Evolutionary conservation across 2,113 vertebrate species (phyloP).

Genomic region (Hyperopisus bebe): DNA sequence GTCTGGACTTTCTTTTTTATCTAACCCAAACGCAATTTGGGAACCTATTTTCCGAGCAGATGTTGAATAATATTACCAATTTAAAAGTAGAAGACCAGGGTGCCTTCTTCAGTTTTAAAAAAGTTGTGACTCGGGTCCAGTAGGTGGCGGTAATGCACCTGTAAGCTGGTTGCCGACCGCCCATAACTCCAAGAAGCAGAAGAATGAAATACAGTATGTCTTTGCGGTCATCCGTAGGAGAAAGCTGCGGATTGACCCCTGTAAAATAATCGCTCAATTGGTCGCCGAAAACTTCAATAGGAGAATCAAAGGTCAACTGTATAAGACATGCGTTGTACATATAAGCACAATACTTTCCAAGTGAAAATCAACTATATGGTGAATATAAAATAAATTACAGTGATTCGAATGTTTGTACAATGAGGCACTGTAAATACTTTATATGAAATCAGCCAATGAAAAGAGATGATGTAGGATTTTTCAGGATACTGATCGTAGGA

Average conservation of each 20-base stretch:
- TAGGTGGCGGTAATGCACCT: neutral
- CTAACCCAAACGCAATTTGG: neutral
- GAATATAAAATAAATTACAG: neutral
- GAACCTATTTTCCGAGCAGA: neutral
- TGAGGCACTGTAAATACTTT: neutral
- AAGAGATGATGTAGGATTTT: neutral
- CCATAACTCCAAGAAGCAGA: neutral
- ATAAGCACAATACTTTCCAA: neutral
- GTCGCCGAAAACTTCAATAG: neutral
- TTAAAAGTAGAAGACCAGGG: neutral
- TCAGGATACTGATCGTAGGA: neutral
- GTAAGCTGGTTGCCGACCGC: neutral
- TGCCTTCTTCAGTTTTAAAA: neutral
- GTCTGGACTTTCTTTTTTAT: neutral
- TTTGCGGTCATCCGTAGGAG: neutral
- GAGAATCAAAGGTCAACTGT: neutral
- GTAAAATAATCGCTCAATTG: neutral
- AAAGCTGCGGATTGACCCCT: neutral
- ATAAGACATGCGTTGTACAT: neutral
- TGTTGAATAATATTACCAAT: neutral
- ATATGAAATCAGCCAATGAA: neutral
- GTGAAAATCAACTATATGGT: neutral
- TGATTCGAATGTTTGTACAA: neutral
- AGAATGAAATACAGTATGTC: neutral
- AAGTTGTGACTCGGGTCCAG: neutral